Evolutionary conservation across 2,797 vertebrate species (phyloP), one percentile per base, ranked within the genome.

Genomic region (Eremophila alpestris): DNA sequence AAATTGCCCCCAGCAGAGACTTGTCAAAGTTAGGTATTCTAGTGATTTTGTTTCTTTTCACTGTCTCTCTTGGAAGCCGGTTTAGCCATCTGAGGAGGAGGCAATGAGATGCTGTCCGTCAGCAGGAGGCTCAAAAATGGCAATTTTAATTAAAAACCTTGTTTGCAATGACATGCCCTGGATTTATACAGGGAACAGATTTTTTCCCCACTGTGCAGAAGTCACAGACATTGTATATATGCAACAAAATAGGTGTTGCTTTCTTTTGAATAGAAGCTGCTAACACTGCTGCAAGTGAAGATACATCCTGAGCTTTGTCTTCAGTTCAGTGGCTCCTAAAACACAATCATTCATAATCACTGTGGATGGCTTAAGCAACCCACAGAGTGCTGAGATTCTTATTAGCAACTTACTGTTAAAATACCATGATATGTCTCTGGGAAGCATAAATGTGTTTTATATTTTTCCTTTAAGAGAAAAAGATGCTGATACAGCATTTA

Each of bases 131-230:
- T 94, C 58, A 93, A 75, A 89, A 94, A 79, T 64, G 68, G 55
- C 73, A 83, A 56, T 96, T 94, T 95, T 96, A 96, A 95, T 96
- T 96, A 95, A 92, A 95, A 83, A 70, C 52, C 60, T 94, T 70
- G 30, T 95, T 97, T 94, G 83, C 41, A 73, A 7, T 84, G 92
- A 84, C 46, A 63, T 96, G 81, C 64, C 38, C 63, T 91, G 85
- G 62, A 90, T 96, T 88, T 96, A 73, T 75, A 62, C 17, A 54
- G 62, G 54, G 62, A 95, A 62, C 1, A 7, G 63, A 70, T 86
- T 79, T 89, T 70, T 79, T 68, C 82, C 82, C 76, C 32, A 18
- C 51, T 80, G 64, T 64, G 51, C 60, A 14, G n/a, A 73, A 70
- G 71, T 90, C 84, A 40, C 54, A 90, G 77, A 9, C 16, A 4